Base-by-base conservation (phyloP, 2,113 vertebrate genomes). In the Ptilorrhoa leucosticta region DNA sequence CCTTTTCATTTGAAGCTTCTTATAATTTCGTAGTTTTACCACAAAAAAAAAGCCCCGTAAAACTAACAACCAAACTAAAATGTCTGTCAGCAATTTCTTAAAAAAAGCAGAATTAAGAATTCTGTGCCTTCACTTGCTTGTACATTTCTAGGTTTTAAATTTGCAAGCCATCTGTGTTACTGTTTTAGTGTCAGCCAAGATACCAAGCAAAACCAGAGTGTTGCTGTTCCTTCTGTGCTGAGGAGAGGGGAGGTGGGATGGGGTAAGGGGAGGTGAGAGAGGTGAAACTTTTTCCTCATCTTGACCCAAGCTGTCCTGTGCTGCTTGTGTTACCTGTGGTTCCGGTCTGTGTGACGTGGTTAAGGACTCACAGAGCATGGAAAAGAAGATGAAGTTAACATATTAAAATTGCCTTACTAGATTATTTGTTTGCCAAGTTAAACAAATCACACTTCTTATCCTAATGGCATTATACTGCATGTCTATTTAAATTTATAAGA, bases 1-100 rank as follows among this genome's bases (percentile, higher is more conserved):
- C 5, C 3, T 22, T n/a, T 76, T 57, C 3, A 19, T 75, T 50
- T 85, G 28, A 77, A 22, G 4, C 9, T 93, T 47, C 19, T 65
- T 60, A 24, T 15, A 24, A 22, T 51, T n/a, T 50, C 6, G 24
- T 30, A 11, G 11, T 10, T 91, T 5, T n/a, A 40, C 2, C 2
- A 37, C 24, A 16, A 27, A 68, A 10, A 31, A 26, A 11, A 14
- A 9, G 1, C 6, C 6, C 18, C 0, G 0, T 40, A 6, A 58
- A 44, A 26, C 17, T 6, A 63, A 13, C 13, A 60, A 37, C 2
- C 4, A 40, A 72, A 10, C 16, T 19, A 21, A 39, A 8, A 39
- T 7, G 10, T 31, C 37, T 37, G 15, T 24, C 28, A 27, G 76
- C 47, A 27, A 9, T 15, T 80, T 51, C 23, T 37, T 53, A 9